Evolutionary conservation across 2,888 invertebrate species (phyloP).

Genomic region (Pammene fasciana): DNA sequence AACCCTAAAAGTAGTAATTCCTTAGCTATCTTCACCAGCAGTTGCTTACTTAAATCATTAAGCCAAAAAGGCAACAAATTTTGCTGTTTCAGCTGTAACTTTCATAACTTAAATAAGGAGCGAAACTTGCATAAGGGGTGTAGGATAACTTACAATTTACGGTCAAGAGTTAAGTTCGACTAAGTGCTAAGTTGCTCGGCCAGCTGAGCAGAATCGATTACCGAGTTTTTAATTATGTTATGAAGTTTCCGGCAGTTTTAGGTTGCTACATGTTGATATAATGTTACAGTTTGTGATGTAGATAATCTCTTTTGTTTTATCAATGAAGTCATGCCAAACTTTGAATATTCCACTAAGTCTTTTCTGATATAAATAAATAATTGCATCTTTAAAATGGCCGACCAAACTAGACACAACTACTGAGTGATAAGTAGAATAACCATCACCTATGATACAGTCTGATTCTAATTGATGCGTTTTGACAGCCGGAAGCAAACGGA

Average conservation of each 20-base stretch:
- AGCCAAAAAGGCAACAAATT: conserved; percentile 34
- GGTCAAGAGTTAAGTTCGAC: conserved; percentile 69
- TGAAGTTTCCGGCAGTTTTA: background rate
- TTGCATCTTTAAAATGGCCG: too few species aligned
- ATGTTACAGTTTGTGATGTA: too few species aligned
- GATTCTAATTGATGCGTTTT: too few species aligned
- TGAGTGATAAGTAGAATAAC: too few species aligned
- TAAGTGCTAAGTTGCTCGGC: conserved; percentile 65
- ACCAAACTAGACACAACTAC: too few species aligned
- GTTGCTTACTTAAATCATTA: conserved; percentile 22
- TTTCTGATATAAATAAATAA: too few species aligned
- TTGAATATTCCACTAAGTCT: too few species aligned
- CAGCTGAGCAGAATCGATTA: conserved; percentile 52
- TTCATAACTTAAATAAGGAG: conserved; percentile 61
- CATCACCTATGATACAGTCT: too few species aligned
- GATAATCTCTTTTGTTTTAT: too few species aligned
- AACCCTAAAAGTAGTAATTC: conserved; percentile 7
- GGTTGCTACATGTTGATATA: background rate
- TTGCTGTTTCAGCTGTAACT: conserved; percentile 45
- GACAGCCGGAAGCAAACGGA: too few species aligned
- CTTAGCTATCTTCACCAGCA: conserved; percentile 7
- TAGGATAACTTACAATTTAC: conserved; percentile 70
- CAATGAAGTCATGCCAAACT: too few species aligned
- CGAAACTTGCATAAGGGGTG: conserved; percentile 66
- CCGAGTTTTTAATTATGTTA: conserved; percentile 43